Evolutionary conservation across 1,140 invertebrate species (phyloP).

Genomic region (Aphaenogaster floridana): DNA sequence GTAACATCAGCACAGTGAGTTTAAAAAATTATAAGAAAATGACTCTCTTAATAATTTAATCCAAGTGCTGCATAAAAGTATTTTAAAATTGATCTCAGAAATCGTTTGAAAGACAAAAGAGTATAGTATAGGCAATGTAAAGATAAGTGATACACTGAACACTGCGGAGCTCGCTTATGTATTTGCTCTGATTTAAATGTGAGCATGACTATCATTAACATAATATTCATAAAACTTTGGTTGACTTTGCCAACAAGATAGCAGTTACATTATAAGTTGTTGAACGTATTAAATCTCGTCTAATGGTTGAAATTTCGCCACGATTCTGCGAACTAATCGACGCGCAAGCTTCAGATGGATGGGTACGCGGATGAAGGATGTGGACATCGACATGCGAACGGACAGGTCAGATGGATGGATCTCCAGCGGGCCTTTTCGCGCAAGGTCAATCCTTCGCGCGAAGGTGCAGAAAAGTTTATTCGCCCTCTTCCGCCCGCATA

Average conservation of each 20-base stretch:
- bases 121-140: neutral
- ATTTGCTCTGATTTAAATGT: slow-evolving; percentile 10
- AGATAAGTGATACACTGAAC: neutral
- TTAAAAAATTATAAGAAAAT: neutral
- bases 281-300: slow-evolving; percentile 18
- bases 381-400: slow-evolving; percentile 60
- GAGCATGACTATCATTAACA: slow-evolving; percentile 1
- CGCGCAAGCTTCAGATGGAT: slow-evolving; percentile 29
- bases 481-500: slow-evolving; percentile 48
- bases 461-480: slow-evolving; percentile 61
- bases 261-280: slow-evolving; percentile 44
- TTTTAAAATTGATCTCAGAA: neutral
- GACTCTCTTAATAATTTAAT: neutral
- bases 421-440: neutral
- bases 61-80: neutral
- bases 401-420: slow-evolving; percentile 74
- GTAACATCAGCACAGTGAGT: neutral
- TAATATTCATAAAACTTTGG: neutral
- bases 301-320: slow-evolving; percentile 15
- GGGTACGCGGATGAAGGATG: slow-evolving; percentile 68
- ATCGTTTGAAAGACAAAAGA: neutral
- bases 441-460: slow-evolving; percentile 65
- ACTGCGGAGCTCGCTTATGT: neutral
- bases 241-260: neutral
- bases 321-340: slow-evolving; percentile 22